Conservation (phyloP, 2,113 vertebrate species). For the Tragelaphus buxtoni region DNA sequence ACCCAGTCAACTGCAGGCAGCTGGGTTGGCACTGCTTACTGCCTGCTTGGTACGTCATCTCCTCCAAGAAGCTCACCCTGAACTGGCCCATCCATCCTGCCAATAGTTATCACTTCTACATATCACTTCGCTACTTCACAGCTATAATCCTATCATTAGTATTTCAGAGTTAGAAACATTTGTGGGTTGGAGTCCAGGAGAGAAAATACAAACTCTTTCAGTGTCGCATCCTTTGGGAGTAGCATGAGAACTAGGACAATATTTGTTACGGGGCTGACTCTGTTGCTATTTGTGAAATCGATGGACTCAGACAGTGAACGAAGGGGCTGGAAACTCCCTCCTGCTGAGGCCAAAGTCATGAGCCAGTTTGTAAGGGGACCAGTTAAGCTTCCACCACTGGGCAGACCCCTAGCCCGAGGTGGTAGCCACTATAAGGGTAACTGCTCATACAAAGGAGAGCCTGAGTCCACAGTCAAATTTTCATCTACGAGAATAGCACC, state of each 20-base stretch:
- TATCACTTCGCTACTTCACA: slow-evolving; percentile 20
- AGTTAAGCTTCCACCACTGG: background rate
- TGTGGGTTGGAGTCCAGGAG: slow-evolving; percentile 17
- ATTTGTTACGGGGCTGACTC: background rate
- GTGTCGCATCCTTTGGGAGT: background rate
- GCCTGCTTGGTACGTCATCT: background rate
- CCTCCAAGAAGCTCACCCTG: slow-evolving; percentile 27
- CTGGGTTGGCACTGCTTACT: background rate
- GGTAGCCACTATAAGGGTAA: background rate
- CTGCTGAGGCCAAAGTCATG: background rate
- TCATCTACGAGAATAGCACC: background rate
- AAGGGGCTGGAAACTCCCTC: background rate
- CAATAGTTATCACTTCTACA: slow-evolving; percentile 9
- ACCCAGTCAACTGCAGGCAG: slow-evolving; percentile 59
- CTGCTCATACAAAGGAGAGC: background rate
- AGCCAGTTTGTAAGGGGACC: background rate
- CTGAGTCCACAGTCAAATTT: background rate
- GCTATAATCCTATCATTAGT: background rate
- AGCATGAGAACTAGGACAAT: background rate
- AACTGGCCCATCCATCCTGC: background rate
- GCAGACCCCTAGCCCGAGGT: background rate
- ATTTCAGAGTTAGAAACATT: slow-evolving; percentile 31
- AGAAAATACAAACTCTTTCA: slow-evolving; percentile 8
- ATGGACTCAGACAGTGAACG: background rate
- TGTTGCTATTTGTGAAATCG: background rate